Evolutionary conservation across 2,113 vertebrate genomes (phyloP).

Genomic region (Mobula birostris): DNA sequence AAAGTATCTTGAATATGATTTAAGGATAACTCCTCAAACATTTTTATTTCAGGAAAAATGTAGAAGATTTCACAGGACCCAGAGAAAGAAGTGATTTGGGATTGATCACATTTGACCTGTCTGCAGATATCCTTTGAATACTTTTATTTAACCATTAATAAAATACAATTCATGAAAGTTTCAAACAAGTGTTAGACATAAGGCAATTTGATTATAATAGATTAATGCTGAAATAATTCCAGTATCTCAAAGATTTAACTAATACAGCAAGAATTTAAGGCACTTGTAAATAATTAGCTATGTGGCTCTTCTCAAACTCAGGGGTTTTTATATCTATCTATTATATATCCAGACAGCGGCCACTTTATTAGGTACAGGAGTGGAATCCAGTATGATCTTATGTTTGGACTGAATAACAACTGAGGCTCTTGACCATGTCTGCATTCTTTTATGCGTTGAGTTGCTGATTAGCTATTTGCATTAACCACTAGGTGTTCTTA

Average conservation of each 20-base stretch:
- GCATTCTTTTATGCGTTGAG: no score
- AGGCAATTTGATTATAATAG: neutral
- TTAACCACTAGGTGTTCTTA: no score
- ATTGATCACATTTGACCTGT: conserved; percentile 89
- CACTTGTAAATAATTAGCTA: neutral
- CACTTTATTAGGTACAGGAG: no score
- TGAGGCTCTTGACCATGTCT: no score
- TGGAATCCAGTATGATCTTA: no score
- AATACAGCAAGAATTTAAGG: neutral
- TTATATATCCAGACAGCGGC: no score
- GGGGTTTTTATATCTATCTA: neutral
- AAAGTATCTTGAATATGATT: neutral
- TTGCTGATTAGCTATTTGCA: no score
- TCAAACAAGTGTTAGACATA: neutral
- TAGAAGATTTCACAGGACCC: conserved; percentile 95
- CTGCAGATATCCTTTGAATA: conserved; percentile 89
- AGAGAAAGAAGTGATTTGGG: conserved; percentile 93
- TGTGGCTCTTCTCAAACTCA: neutral
- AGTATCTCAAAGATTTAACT: neutral
- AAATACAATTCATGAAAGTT: neutral
- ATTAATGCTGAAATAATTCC: neutral
- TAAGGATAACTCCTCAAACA: neutral
- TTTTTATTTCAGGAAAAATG: conserved; percentile 76
- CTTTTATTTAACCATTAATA: neutral
- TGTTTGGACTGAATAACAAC: no score